These are phyloP conservation scores for Cheilosia vulpina DNA, from an alignment of 2,888 invertebrate genomes.

Conservation along the genomic window DNA sequence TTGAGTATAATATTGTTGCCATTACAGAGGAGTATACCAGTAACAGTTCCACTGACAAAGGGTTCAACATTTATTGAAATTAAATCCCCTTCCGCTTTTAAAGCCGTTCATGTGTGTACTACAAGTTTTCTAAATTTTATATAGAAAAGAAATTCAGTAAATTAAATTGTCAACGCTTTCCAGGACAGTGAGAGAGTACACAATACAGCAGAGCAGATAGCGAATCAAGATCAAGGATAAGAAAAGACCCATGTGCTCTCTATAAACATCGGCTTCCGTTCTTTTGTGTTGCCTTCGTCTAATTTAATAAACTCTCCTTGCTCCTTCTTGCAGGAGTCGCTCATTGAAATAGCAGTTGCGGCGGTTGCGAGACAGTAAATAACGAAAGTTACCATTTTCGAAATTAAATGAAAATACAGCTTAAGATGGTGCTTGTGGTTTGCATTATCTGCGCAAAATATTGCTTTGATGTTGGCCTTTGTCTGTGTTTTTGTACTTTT, in stretches of 20 bases:
- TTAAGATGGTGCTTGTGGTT: constrained; percentile 71
- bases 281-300: constrained; percentile 46
- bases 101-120: constrained; percentile 1
- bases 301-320: constrained; percentile 70
- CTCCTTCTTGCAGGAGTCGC: constrained; percentile 29
- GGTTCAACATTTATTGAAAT: constrained; percentile 42
- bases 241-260: constrained; percentile 31
- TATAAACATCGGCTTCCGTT: constrained; percentile 44
- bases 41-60: background rate
- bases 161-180: constrained; percentile 58
- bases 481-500: constrained; percentile 24
- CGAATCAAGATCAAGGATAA: constrained; percentile 68
- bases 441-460: constrained; percentile 50
- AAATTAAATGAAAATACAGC: constrained; percentile 74
- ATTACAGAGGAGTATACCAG: background rate
- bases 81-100: constrained; percentile 1
- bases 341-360: constrained; percentile 41
- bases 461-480: constrained; percentile 20
- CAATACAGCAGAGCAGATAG: constrained; percentile 15
- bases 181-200: constrained; percentile 22
- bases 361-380: constrained; percentile 55
- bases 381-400: constrained; percentile 68
- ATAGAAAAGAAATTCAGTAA: constrained; percentile 39
- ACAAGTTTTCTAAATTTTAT: constrained; percentile 16
- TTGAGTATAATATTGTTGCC: constrained; percentile 20